Percentiles rank a stretch among this genome's conserved stretches.
Evolutionary conservation across 2,888 invertebrate genomes (phyloP).

Genomic region (Cheilosia scutellata): DNA sequence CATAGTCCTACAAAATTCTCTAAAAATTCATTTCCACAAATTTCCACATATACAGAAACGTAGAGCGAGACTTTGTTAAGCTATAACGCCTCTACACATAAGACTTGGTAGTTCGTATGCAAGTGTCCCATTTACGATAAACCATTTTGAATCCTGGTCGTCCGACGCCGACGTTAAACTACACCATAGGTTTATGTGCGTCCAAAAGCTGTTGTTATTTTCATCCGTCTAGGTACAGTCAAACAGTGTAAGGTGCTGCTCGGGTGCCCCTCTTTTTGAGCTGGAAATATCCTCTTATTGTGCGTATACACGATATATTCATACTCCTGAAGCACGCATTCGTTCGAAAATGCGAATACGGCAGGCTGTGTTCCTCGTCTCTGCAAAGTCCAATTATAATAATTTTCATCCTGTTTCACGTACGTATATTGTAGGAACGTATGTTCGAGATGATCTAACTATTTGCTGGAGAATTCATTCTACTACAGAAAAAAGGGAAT

Average conservation of each 20-base stretch:
- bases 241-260: neutral
- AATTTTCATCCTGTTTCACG: conserved; percentile 50
- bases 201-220: conserved; percentile 45
- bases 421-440: conserved; percentile 7
- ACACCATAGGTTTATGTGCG: conserved; percentile 25
- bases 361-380: conserved; percentile 27
- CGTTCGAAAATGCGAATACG: conserved; percentile 52
- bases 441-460: conserved; percentile 57
- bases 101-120: conserved; percentile 70
- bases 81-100: conserved; percentile 56
- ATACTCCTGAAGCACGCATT: conserved; percentile 41
- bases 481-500: conserved; percentile 9
- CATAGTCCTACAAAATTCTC: conserved; percentile 52
- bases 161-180: conserved; percentile 12
- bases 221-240: conserved; percentile 24
- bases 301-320: conserved; percentile 19
- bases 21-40: conserved; percentile 64
- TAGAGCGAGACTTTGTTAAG: conserved; percentile 20
- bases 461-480: conserved; percentile 47
- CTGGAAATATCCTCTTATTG: conserved; percentile 10
- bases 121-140: conserved; percentile 62
- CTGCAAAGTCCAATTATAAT: conserved; percentile 49
- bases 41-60: conserved; percentile 23
- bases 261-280: neutral
- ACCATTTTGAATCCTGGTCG: conserved; percentile 46